phyloP scores from a whole-genome alignment of 2,797 vertebrate species.

The Typhlichthys eigenmanni region DNA sequence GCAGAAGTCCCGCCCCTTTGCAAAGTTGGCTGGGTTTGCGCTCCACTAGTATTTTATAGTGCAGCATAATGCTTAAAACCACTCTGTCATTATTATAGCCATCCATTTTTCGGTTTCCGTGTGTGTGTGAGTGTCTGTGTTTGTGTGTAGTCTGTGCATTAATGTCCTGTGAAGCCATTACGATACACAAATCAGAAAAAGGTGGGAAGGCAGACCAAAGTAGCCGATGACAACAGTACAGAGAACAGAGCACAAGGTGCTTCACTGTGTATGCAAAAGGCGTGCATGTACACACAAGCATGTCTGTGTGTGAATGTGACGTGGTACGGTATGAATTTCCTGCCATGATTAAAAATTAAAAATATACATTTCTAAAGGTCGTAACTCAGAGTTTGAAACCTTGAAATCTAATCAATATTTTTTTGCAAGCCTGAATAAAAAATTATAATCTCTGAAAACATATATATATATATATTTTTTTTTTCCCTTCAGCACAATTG shows the following conservation, averaged over 20 bases:
- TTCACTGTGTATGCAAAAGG: constrained; percentile 20
- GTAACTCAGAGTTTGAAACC: too few species aligned
- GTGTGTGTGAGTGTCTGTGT: background rate
- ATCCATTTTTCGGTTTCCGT: background rate
- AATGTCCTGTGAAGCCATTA: constrained; percentile 30
- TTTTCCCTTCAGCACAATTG: too few species aligned
- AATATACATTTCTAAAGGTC: too few species aligned
- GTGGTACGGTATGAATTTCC: too few species aligned
- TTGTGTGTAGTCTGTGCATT: constrained; percentile 20
- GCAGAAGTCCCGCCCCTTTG: constrained; percentile 61
- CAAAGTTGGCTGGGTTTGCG: constrained; percentile 43
- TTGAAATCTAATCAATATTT: too few species aligned
- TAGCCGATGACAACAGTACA: constrained; percentile 36
- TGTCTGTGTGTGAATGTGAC: background rate
- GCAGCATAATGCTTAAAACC: constrained; percentile 30
- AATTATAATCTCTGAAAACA: too few species aligned
- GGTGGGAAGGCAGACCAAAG: constrained; percentile 35
- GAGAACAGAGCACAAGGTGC: constrained; percentile 25
- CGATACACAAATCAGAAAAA: constrained; percentile 43
- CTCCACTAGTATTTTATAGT: constrained; percentile 38
- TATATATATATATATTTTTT: too few species aligned
- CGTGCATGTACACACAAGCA: background rate
- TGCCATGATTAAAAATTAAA: too few species aligned
- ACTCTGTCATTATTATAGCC: constrained; percentile 62
- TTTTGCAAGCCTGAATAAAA: too few species aligned